Evolutionary conservation across 2,797 vertebrate species (phyloP).

Genomic region (Gallinago solitaria): DNA sequence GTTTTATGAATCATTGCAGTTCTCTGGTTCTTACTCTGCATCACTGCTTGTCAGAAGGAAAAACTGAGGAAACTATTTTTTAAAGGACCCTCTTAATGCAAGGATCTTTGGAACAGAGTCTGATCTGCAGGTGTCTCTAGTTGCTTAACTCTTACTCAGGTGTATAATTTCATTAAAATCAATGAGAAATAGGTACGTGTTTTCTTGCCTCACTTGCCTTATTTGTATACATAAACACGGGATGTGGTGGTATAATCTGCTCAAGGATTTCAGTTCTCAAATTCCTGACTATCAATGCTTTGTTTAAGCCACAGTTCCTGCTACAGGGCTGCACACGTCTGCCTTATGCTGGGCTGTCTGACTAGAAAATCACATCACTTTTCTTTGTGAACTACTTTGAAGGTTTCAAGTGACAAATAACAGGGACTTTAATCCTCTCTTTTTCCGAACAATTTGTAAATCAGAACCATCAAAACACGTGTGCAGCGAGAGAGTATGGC

Average conservation of each 20-base stretch:
- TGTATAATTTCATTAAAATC: background rate
- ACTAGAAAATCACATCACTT: conserved; percentile 15
- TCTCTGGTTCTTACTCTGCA: background rate
- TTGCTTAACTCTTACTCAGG: background rate
- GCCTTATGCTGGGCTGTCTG: background rate
- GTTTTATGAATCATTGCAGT: background rate
- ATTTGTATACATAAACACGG: background rate
- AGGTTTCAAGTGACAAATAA: conserved; percentile 47
- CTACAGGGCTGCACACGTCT: background rate
- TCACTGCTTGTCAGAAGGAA: background rate
- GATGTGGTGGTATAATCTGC: background rate
- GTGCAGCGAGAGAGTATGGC: background rate
- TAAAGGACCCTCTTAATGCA: background rate
- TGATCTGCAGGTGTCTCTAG: background rate
- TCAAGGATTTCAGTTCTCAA: background rate
- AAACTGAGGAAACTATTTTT: background rate
- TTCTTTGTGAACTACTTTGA: conserved; percentile 17
- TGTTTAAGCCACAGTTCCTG: background rate
- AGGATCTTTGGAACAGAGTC: background rate
- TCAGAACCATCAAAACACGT: conserved; percentile 41
- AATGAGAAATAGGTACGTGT: background rate
- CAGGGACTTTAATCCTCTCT: conserved; percentile 39
- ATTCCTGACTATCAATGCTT: background rate
- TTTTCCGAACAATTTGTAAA: conserved; percentile 67
- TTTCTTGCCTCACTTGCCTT: background rate